phyloP scores from a whole-genome alignment of 2,797 vertebrate genomes.

The Sylvilagus floridanus region DNA sequence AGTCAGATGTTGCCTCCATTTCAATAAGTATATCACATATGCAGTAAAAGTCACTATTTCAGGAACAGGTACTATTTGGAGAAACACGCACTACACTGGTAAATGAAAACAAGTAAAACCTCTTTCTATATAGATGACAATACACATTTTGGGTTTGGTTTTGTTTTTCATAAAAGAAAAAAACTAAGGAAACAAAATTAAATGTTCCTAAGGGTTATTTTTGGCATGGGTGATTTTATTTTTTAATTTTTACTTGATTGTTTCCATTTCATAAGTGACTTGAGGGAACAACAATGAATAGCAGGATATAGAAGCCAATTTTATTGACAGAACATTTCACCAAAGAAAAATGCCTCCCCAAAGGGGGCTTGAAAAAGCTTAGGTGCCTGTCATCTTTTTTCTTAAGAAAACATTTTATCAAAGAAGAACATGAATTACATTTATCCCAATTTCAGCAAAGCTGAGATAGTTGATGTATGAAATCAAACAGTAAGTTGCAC shows the following conservation, averaged over 20 bases:
- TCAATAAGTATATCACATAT: not conserved
- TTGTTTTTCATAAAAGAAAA: not conserved
- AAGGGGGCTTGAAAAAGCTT: not conserved
- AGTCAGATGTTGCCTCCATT: not conserved
- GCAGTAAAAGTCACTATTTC: slow-evolving; percentile 37
- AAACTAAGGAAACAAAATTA: not conserved
- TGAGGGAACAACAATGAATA: not conserved
- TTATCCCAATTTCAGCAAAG: slow-evolving; percentile 1
- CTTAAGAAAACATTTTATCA: slow-evolving; percentile 28
- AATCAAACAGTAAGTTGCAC: slow-evolving; percentile 12
- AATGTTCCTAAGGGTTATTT: slow-evolving; percentile 9
- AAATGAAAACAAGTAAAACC: slow-evolving; percentile 35
- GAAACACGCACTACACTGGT: not conserved
- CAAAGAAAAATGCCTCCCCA: slow-evolving; percentile 19
- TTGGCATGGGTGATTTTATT: not conserved
- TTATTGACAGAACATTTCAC: slow-evolving; percentile 16
- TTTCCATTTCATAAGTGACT: slow-evolving; percentile 14
- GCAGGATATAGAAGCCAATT: slow-evolving; percentile 16
- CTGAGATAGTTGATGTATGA: not conserved
- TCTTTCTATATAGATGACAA: not conserved
- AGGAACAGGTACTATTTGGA: slow-evolving; percentile 8
- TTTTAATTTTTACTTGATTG: slow-evolving; percentile 23
- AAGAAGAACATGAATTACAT: slow-evolving; percentile 17
- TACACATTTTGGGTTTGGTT: not conserved
- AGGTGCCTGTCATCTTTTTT: not conserved